Conservation (phyloP, 2,113 vertebrate species). For the Formicarius rufipectus region DNA sequence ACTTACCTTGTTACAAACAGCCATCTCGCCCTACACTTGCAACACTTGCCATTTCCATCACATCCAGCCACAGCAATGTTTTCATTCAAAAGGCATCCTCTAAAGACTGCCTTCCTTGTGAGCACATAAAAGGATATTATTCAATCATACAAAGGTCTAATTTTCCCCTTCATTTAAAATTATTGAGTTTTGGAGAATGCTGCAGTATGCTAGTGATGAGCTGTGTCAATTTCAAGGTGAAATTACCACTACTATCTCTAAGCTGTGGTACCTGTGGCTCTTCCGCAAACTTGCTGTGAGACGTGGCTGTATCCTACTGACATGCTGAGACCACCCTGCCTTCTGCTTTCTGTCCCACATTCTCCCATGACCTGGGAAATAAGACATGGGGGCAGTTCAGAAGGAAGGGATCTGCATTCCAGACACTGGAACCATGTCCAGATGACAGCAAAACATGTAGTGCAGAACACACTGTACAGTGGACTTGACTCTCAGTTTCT, state of each 20-base stretch:
- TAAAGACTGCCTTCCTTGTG: background rate
- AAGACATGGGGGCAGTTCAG: background rate
- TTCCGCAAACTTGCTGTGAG: background rate
- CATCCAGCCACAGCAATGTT: background rate
- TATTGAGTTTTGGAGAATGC: background rate
- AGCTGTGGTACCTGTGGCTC: background rate
- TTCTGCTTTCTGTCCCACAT: background rate
- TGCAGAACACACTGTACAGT: background rate
- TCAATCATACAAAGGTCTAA: background rate
- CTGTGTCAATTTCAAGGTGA: background rate
- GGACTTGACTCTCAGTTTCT: background rate
- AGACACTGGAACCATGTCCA: accelerated
- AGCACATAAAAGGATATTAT: background rate
- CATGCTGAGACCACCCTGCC: background rate
- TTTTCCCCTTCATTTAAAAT: background rate
- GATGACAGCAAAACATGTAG: background rate
- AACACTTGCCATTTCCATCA: background rate
- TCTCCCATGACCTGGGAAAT: background rate
- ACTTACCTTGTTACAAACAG: no score
- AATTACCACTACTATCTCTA: background rate
- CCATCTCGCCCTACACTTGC: background rate
- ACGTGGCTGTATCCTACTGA: background rate
- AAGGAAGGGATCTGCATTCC: background rate
- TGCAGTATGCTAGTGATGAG: background rate
- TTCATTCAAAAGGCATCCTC: background rate